Percentiles rank a stretch among this genome's conserved stretches.
Conservation (phyloP, 2,113 vertebrate species). For the Eonycteris spelaea region DNA sequence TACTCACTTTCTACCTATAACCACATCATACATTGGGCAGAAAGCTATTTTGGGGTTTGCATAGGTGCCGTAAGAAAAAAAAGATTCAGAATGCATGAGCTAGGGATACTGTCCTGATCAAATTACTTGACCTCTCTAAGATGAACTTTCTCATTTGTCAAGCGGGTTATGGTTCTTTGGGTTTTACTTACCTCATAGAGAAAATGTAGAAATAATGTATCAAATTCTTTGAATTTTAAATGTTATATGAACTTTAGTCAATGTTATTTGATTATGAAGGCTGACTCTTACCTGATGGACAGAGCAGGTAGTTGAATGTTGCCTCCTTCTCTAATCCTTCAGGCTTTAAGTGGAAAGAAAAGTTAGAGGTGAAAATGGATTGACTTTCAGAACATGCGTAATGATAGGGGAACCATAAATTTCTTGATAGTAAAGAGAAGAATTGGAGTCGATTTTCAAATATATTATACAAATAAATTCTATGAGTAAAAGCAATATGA, state of each 20-base stretch:
- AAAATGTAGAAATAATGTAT: neutral
- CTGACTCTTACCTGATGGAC: conserved; percentile 78
- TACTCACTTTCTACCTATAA: neutral
- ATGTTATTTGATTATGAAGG: neutral
- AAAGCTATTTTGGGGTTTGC: neutral
- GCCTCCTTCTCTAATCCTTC: conserved; percentile 80
- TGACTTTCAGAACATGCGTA: neutral
- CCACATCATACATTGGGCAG: neutral
- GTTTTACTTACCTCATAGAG: neutral
- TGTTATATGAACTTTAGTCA: neutral
- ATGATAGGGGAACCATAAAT: neutral
- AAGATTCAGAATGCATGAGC: neutral
- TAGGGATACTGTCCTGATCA: neutral
- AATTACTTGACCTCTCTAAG: neutral
- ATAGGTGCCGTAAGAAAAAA: neutral
- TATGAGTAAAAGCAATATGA: neutral
- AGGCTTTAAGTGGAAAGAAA: conserved; percentile 70
- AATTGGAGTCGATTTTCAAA: neutral
- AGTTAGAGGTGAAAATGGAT: neutral
- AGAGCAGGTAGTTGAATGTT: conserved; percentile 76
- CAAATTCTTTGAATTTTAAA: neutral
- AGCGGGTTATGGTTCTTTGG: neutral
- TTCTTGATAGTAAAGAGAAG: neutral
- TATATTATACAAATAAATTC: neutral
- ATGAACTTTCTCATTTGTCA: neutral